Conservation (phyloP, 2,888 invertebrate species). For the Thelaira solivaga region DNA sequence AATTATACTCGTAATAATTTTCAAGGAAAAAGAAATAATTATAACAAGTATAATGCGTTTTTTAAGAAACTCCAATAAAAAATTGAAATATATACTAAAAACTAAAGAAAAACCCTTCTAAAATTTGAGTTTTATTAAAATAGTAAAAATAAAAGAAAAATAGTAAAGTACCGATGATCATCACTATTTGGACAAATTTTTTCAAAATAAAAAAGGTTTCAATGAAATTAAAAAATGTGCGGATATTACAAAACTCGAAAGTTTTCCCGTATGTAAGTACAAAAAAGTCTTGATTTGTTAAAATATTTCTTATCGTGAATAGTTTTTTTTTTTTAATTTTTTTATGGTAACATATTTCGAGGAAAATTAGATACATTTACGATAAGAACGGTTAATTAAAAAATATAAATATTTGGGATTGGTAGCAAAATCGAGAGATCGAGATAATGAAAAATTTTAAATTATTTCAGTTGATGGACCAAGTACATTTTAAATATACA, state of each 20-base stretch:
- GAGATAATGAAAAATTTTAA: too few species aligned
- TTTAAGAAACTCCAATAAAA: slow-evolving; percentile 23
- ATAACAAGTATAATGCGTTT: slow-evolving; percentile 22
- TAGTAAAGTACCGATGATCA: not conserved
- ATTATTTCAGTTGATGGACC: too few species aligned
- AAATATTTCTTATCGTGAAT: too few species aligned
- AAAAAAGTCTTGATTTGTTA: not conserved
- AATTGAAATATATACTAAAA: slow-evolving; percentile 16
- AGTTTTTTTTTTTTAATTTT: too few species aligned
- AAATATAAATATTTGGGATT: too few species aligned
- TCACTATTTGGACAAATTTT: slow-evolving; percentile 1
- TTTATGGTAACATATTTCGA: too few species aligned
- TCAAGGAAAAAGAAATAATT: slow-evolving; percentile 4
- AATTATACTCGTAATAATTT: slow-evolving; percentile 27
- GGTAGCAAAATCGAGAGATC: too few species aligned
- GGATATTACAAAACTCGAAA: slow-evolving; percentile 10
- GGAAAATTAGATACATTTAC: too few species aligned
- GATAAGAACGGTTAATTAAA: too few species aligned
- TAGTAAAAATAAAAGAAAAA: not conserved
- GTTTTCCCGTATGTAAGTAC: slow-evolving; percentile 47
- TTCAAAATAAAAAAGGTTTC: not conserved
- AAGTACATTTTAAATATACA: too few species aligned
- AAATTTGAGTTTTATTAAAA: slow-evolving; percentile 52
- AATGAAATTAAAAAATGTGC: slow-evolving; percentile 2
- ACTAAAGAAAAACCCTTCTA: slow-evolving; percentile 5